Base-by-base conservation (phyloP, 2,888 invertebrate genomes). In the Aphrophora alni region DNA sequence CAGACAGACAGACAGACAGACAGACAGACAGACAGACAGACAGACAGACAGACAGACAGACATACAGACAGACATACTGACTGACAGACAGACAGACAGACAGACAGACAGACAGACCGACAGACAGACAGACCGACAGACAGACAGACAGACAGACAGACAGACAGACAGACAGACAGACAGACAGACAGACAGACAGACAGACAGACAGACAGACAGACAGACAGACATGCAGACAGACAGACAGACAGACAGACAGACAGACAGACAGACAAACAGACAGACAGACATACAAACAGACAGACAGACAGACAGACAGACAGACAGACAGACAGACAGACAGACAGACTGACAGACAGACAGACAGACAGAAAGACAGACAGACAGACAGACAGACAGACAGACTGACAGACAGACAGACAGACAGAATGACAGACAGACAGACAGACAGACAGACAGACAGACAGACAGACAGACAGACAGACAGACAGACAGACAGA, bases 331-430 rank as follows among this genome's bases (percentile, higher is more conserved):
- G 74, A 33, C 33, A 79, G 79, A 79, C 77, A 79, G 79, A 79
- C 77, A 79, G 79, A 79, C 77, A 79, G 79, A 79, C 77, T 78
- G 79, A 79, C 77, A 79, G n/a, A n/a, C n/a, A n/a, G n/a, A n/a
- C n/a, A n/a, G n/a, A n/a, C n/a, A n/a, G n/a, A n/a, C n/a, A n/a
- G n/a, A n/a, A n/a, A n/a, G n/a, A n/a, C n/a, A n/a, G n/a, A n/a
- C n/a, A n/a, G n/a, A n/a, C n/a, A n/a, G 79, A 79, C 77, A 79
- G 79, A 79, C 77, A 79, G 79, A 79, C 77, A 79, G 79, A 79
- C 78, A 77, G 77, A 77, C 73, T 73, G 73, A 77, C 73, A 77
- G 77, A 77, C 77, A 77, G 77, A 77, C 77, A 77, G n/a, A n/a
- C n/a, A n/a, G n/a, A n/a, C n/a, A n/a, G n/a, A n/a, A n/a, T n/a